Conservation (phyloP, 2,113 vertebrate genomes). For the Ariopsis seemanni region DNA sequence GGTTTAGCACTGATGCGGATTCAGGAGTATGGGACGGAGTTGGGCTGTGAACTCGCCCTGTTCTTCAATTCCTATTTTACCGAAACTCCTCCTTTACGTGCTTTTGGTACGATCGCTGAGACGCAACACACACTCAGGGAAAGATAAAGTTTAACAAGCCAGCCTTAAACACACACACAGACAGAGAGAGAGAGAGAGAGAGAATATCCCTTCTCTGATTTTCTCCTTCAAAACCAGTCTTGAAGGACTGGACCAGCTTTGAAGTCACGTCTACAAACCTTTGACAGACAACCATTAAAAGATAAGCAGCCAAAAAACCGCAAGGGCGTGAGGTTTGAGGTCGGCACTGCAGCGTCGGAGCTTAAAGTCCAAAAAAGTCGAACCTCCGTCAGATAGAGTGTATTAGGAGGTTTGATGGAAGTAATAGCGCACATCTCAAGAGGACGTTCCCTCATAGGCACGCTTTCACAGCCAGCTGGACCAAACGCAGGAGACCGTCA, state of each 20-base stretch:
- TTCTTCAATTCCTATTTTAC: background rate
- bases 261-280: constrained; percentile 14
- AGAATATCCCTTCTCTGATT: background rate
- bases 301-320: constrained; percentile 51
- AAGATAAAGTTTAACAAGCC: constrained; percentile 1
- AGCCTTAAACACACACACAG: background rate
- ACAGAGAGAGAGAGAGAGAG: too few relatives aligned
- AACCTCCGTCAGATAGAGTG: background rate
- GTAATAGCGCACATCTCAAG: constrained; percentile 31
- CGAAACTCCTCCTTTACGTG: background rate
- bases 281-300: constrained; percentile 63
- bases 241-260: constrained; percentile 34
- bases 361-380: constrained; percentile 13
- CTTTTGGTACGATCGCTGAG: background rate
- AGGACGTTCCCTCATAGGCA: constrained; percentile 5
- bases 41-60: background rate
- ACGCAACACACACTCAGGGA: constrained; percentile 11
- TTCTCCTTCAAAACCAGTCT: constrained; percentile 15
- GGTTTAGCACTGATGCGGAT: constrained; percentile 52
- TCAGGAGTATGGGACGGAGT: constrained; percentile 49
- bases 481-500: background rate
- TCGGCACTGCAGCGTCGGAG: background rate
- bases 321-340: constrained; percentile 34
- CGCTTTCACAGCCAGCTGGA: background rate
- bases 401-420: constrained; percentile 29